Percentiles rank a stretch among this genome's conserved stretches.
These are phyloP conservation scores for Pterophyllum scalare DNA, from an alignment of 2,113 vertebrate genomes.

Conservation along the genomic window DNA sequence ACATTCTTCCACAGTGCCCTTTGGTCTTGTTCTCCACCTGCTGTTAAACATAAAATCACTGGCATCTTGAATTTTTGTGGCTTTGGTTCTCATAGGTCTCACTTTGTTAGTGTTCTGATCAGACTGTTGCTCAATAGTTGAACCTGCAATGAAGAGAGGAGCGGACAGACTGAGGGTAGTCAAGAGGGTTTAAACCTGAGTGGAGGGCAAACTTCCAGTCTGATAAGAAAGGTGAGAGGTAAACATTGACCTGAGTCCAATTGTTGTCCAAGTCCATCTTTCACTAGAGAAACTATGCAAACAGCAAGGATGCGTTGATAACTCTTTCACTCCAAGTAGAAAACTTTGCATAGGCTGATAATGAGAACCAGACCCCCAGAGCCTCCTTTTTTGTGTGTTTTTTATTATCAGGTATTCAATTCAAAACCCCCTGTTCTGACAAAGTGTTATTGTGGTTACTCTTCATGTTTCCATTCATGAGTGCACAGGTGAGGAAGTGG, in stretches of 20 bases:
- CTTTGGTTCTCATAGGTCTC: conserved; percentile 20
- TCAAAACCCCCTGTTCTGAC: not conserved
- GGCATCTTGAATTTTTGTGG: not conserved
- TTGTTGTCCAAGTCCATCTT: conserved; percentile 70
- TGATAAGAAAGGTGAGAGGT: conserved; percentile 77
- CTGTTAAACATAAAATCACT: not conserved
- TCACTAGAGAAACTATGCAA: conserved; percentile 69
- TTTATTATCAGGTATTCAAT: not conserved
- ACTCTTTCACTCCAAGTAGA: conserved; percentile 60
- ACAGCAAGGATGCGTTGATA: conserved; percentile 64
- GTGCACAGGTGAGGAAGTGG: not conserved
- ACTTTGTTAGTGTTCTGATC: conserved; percentile 8
- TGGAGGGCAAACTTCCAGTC: conserved; percentile 57
- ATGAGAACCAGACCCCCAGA: not conserved
- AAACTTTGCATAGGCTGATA: conserved; percentile 56
- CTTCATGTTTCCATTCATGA: not conserved
- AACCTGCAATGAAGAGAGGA: not conserved
- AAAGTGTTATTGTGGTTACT: not conserved
- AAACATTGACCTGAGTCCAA: conserved; percentile 74
- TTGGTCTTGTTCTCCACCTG: not conserved
- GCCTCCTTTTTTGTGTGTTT: not conserved
- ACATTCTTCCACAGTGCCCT: conserved; percentile 23
- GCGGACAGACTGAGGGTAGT: conserved; percentile 28
- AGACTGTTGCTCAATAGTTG: conserved; percentile 47
- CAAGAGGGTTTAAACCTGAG: conserved; percentile 45